Percentiles rank a stretch among this genome's conserved stretches.
Conservation (phyloP, 2,888 invertebrate genomes). For the Criorhina ranunculi region DNA sequence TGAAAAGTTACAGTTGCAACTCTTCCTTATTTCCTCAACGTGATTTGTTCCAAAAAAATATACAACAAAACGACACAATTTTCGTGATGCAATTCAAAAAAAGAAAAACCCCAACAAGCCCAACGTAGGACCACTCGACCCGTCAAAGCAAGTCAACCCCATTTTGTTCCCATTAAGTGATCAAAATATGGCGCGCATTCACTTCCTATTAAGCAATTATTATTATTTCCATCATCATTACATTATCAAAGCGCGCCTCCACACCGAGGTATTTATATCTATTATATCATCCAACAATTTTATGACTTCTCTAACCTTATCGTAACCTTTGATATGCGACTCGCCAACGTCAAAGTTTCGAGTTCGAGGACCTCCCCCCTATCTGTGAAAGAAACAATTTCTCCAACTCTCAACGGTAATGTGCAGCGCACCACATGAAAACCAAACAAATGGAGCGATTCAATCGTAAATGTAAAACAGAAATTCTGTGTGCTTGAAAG, state of each 20-base stretch:
- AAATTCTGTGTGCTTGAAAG: constrained; percentile 47
- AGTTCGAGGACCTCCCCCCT: constrained; percentile 46
- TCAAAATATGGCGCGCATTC: constrained; percentile 47
- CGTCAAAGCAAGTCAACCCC: constrained; percentile 2
- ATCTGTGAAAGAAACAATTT: constrained; percentile 34
- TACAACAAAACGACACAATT: neutral
- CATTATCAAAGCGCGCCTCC: constrained; percentile 37
- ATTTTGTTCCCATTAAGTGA: constrained; percentile 56
- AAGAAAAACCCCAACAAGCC: neutral
- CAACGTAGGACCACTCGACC: constrained; percentile 20
- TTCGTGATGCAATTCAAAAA: constrained; percentile 26
- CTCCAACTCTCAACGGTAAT: constrained; percentile 30
- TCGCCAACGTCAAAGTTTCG: constrained; percentile 29
- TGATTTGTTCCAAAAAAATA: neutral
- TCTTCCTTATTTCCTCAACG: neutral
- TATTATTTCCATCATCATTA: constrained; percentile 42
- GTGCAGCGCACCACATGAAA: constrained; percentile 4
- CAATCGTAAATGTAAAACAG: constrained; percentile 69
- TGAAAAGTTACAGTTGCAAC: too few species aligned
- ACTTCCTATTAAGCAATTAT: constrained; percentile 64
- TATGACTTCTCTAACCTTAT: constrained; percentile 62
- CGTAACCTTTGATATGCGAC: constrained; percentile 53
- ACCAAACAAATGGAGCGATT: constrained; percentile 31
- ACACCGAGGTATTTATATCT: constrained; percentile 24
- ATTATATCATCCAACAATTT: constrained; percentile 62